Percentiles rank a stretch among this genome's conserved stretches.
Conservation (phyloP, 2,888 invertebrate species). For the Sepiola atlantica region DNA sequence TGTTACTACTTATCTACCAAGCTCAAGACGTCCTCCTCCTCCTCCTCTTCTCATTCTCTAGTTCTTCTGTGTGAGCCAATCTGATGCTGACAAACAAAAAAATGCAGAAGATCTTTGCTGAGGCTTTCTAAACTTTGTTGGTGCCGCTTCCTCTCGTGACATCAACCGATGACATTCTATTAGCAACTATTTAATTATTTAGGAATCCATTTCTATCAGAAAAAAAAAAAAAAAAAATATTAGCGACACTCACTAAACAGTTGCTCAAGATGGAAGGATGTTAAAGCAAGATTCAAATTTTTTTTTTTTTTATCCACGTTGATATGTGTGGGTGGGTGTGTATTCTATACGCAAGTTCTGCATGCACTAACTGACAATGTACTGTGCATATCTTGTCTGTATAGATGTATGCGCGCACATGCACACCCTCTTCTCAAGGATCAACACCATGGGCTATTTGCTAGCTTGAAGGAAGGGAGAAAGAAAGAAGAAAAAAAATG, state of each 20-base stretch:
- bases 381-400: slow-evolving; percentile 33
- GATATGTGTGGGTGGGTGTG: slow-evolving; percentile 41
- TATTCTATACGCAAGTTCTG: slow-evolving; percentile 36
- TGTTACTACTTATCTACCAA: slow-evolving; percentile 47
- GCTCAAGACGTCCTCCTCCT: slow-evolving; percentile 47
- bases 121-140: slow-evolving; percentile 37
- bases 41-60: slow-evolving; percentile 44
- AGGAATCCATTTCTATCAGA: slow-evolving; percentile 45
- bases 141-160: slow-evolving; percentile 44
- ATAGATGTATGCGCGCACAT: neutral
- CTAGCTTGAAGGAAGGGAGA: slow-evolving; percentile 41
- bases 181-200: slow-evolving; percentile 47
- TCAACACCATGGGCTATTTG: slow-evolving; percentile 43
- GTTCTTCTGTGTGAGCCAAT: slow-evolving; percentile 48
- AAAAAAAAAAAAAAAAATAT: neutral
- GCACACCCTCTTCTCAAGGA: slow-evolving; percentile 38
- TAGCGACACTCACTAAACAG: slow-evolving; percentile 38
- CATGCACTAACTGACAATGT: neutral
- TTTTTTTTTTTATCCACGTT: slow-evolving; percentile 36
- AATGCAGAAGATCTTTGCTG: slow-evolving; percentile 47
- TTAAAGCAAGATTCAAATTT: slow-evolving; percentile 20
- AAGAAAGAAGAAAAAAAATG: neutral
- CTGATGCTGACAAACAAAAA: slow-evolving; percentile 43
- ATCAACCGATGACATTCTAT: slow-evolving; percentile 44
- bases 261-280: slow-evolving; percentile 40